Base-by-base conservation (phyloP, 2,888 invertebrate genomes). In the Atethmia centrago region DNA sequence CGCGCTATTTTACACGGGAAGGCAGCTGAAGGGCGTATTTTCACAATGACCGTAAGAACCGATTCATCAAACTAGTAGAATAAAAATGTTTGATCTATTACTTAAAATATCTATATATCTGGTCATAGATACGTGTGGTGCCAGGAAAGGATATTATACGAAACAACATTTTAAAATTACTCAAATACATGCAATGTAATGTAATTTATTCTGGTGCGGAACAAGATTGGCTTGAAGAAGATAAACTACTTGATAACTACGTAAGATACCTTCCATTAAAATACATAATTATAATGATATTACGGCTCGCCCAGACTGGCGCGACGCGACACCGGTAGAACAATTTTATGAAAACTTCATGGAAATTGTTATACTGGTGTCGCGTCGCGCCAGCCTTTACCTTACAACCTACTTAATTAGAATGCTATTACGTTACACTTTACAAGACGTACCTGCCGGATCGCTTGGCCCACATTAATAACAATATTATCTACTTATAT, bases 1-100 rank as follows among this genome's bases (percentile, higher is more conserved):
- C 81, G 84, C 40, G 84, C 87, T 70, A 40, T 93, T 14, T 83
- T 90, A 61, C 88, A 92, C 59, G 93, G 88, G 4, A 91, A 88
- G 81, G 90, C 87, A 31, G 58, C 90, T 9, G 92, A 92, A 83
- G 92, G 91, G 25, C 90, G 90, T 68, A 58, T 87, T 36, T 82
- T 92, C 45, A 84, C 89, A 82, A 21, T 91, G n/a, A 90, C 84
- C 71, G 92, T 92, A 89, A 87, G 86, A 31, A 56, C 14, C 7
- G 2, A 51, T 63, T 63, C 21, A 42, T 67, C 21, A 53, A 31
- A 53, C 40, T 25, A 47, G 3, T 36, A 31, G 16, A 40, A n/a
- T 9, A 53, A 3, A 2, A 40, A 4, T 28, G 3, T 14, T 25
- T 51, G 12, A 21, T 69, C 7, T 31, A 5, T 70, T 58, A 14